Base-by-base conservation (phyloP, 2,888 invertebrate species). In the Phasia obesa region DNA sequence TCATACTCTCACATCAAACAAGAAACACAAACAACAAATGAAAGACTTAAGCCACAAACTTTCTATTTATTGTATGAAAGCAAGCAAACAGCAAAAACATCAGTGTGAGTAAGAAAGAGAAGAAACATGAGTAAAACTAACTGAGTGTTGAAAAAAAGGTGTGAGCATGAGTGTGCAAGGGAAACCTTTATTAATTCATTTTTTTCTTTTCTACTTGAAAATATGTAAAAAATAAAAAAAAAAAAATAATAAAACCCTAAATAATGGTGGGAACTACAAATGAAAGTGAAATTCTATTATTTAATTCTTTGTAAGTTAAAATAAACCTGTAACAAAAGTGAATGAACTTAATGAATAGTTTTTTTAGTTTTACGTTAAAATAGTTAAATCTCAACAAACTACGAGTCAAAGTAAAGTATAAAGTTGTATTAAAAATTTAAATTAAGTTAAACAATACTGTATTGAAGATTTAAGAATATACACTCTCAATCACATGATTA, bases 201-300 rank as follows among this genome's bases (percentile, higher is more conserved):
- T 27, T 27, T 27, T 6, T 27, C 27, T 6, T 27, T 27, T n/a
- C n/a, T 27, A 27, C 27, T 6, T 4, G 9, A 7, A 67, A 47
- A 21, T 13, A 11, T 19, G 11, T 11, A 25, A 47, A 49, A 53
- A 51, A 0, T 35, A 27, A 35, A 35, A 17, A 38, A 65, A 35
- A 35, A 17, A 38, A 65, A 64, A 19, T 17, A 25, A 7, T 17
- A 49, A 64, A 3, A 35, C 13, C 9, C 23, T 19, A 15, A 15
- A 74, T 57, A 62, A 70, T 65, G 47, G 23, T 75, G 75, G 55
- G 75, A 83, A 82, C 53, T 35, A 15, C 44, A 86, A 89, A 89
- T 85, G 89, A 89, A 89, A 89, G 89, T 86, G 88, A 89, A 89
- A 89, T 88, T 89, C 87, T 89, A 88, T 89, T 89, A 89, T 89